Base-by-base conservation (phyloP, 35 echinoderm and acorn worm genomes). In the Ophioderma brevispina region DNA sequence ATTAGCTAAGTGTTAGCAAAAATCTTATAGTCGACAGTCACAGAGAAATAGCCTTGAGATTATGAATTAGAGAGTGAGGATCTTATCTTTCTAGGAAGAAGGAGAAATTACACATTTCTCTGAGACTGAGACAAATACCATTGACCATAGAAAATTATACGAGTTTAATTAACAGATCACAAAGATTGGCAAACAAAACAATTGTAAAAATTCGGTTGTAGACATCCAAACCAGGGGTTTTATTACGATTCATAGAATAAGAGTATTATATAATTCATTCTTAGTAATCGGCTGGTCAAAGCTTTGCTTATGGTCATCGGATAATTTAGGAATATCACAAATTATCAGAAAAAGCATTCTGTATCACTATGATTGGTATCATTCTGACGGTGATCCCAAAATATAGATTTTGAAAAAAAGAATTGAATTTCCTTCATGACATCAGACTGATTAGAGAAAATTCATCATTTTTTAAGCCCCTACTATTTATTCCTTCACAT, bases 1-100 rank as follows among this genome's bases (percentile, higher is more conserved):
- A 36, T 85, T 85, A 33, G 83, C 83, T 11, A 64, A 52, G 13
- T 40, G 23, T 49, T 83, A 30, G 81, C 81, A 32, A 46, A 8
- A 83, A 83, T 49, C 30, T 83, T 83, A 46, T 83, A 83, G 42
- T 83, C 81, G n/a, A 70, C 59, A 70, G 59, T 70, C 59, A 70
- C 59, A 70, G 28, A 70, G n/a, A 30, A 70, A 70, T 70, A 83
- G 81, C 5, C 18, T 14, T 38, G 31, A 38, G 80, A 50, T 89
- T 89, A 23, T 88, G 0, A 36, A 88, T 34, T 30, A 49, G 33
- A n/a, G n/a, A n/a, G n/a, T n/a, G 10, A 79, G 21, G 49, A 36
- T 36, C 80, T 89, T 49, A 80, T 46, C 35, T 78, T 78, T 34
- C 78, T 78, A 31, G 76, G 64, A 36, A 78, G 63, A 38, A 46